Evolutionary conservation across 2,113 vertebrate genomes (phyloP).

Genomic region (Typhlomys cinereus): DNA sequence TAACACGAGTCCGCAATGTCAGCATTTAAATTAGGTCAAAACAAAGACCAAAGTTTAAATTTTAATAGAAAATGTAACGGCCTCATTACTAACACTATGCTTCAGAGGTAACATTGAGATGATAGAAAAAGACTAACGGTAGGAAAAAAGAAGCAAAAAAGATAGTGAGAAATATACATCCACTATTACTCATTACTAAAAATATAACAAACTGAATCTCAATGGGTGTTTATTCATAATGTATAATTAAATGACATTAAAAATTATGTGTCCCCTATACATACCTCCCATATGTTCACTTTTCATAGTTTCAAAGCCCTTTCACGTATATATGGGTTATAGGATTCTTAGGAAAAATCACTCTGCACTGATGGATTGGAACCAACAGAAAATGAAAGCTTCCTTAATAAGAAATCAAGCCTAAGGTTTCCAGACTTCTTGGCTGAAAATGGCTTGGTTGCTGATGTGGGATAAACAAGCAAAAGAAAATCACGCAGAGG

Average conservation of each 20-base stretch:
- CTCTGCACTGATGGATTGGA: not conserved
- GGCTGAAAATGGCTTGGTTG: not conserved
- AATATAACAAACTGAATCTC: slow-evolving; percentile 3
- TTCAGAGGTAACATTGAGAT: slow-evolving; percentile 28
- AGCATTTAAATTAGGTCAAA: slow-evolving; percentile 68
- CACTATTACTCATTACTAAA: not conserved
- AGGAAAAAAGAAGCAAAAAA: not conserved
- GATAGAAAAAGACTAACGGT: slow-evolving; percentile 29
- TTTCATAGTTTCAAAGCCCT: not conserved
- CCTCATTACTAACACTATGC: slow-evolving; percentile 53
- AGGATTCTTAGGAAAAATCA: slow-evolving; percentile 8
- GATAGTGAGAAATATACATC: not conserved
- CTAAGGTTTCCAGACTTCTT: not conserved
- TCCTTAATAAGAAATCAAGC: not conserved
- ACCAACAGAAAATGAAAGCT: not conserved
- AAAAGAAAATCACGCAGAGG: not conserved
- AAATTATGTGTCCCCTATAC: not conserved
- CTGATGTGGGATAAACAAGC: not conserved
- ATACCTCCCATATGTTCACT: not conserved
- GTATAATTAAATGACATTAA: slow-evolving; percentile 22
- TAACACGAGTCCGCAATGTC: slow-evolving; percentile 37
- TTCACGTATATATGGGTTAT: not conserved
- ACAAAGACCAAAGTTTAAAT: not conserved
- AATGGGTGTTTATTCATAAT: not conserved
- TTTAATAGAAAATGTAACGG: slow-evolving; percentile 59